These are phyloP conservation scores for Platyrinchus mystaceus DNA, from an alignment of 2,797 vertebrate genomes.

Conservation along the genomic window DNA sequence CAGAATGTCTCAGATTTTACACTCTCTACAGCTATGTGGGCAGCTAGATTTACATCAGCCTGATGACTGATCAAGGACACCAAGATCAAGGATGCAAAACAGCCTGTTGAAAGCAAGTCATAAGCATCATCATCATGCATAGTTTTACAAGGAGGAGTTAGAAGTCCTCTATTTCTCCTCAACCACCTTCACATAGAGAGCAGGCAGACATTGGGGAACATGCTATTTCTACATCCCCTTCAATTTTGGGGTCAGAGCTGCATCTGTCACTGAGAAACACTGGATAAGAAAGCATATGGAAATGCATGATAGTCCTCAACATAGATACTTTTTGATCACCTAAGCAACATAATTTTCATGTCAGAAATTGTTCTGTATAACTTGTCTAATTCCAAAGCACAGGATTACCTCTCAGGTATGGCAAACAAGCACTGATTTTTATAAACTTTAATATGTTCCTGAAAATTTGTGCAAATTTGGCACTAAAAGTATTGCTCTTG, in stretches of 20 bases:
- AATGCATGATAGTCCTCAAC: not conserved
- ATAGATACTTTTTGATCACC: not conserved
- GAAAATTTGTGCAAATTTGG: not conserved
- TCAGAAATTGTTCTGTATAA: not conserved
- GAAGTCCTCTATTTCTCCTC: not conserved
- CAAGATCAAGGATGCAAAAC: not conserved
- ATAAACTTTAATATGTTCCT: not conserved
- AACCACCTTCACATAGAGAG: not conserved
- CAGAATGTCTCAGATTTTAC: not conserved
- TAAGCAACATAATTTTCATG: not conserved
- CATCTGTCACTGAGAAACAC: not conserved
- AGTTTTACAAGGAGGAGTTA: not conserved
- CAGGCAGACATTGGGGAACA: not conserved
- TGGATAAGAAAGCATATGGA: not conserved
- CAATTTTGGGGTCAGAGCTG: not conserved
- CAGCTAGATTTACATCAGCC: not conserved
- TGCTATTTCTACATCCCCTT: not conserved
- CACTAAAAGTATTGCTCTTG: not conserved
- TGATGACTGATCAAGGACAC: not conserved
- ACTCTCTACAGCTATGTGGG: not conserved
- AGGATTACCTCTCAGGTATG: not conserved
- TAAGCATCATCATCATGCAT: not conserved
- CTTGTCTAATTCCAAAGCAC: not conserved
- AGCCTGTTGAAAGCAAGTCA: not conserved
- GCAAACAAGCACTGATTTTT: not conserved